Base-by-base conservation (phyloP, 2,888 invertebrate genomes). In the Ceraclea dissimilis region DNA sequence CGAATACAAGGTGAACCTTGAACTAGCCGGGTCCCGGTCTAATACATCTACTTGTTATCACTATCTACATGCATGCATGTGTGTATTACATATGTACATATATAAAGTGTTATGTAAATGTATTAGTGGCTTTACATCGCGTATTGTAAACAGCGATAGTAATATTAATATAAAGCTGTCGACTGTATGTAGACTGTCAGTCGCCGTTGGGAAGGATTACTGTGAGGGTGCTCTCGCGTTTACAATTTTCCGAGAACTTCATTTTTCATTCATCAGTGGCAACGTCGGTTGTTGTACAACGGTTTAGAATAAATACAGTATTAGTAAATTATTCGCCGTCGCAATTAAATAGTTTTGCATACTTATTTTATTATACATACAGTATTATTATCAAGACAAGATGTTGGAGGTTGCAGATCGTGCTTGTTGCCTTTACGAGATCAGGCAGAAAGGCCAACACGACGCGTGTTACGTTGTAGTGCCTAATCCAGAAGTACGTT, bases 381-480 rank as follows among this genome's bases (percentile, higher is more conserved):
- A 13, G 5, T 26, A 26, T 26, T 26, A 6, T 26, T 26, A 26
- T 6, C 10, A 6, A 26, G 10, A 26, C 66, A 59, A 69, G 64
- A 76, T 77, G 76, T 73, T 76, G 63, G 75, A 75, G 65, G 72
- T 71, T 66, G 72, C 74, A 68, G 71, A 73, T 63, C 69, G 71
- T 65, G 73, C 76, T 73, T 80, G 77, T 69, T 81, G 82, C 74
- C 77, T 84, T 59, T 84, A 84, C 71, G 84, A 84, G 70, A 78
- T 84, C 69, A 79, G 80, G 71, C 82, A 82, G 68, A 79, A 79
- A 70, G 84, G 84, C 66, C 79, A 81, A 64, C 79, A 76, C 64
- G 79, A 82, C 63, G 80, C 82, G 69, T 83, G 83, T 77, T 84
- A 84, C 69, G 83, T 84, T 68, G 83, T 83, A 78, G 83, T 84